Evolutionary conservation across 2,888 invertebrate genomes (phyloP), one percentile per base, ranked within the genome.

Genomic region (Ormyrus labotus): DNA sequence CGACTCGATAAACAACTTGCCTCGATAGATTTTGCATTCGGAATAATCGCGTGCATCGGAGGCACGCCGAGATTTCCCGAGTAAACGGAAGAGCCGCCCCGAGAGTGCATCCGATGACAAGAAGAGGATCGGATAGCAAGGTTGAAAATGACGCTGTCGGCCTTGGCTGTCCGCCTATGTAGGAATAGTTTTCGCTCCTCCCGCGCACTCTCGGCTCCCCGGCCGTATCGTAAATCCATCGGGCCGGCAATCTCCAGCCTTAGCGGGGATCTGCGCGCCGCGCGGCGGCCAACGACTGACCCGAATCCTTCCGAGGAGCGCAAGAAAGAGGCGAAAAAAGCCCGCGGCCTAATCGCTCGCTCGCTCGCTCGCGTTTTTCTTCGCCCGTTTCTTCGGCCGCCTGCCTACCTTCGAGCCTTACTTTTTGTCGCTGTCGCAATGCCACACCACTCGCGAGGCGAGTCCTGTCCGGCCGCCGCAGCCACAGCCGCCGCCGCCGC

Each of bases 331-430:
- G 60, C 55, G 67, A 80, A 75, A 75, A 51, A 34, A 34, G 34
- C 34, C 34, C 34, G 34, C 34, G 58, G 10, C 55, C 72, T 77
- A 71, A 77, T 77, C 76, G 76, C 57, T 11, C 34, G 74, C 79
- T 58, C 51, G 65, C 60, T 34, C 34, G 80, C 76, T 76, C 76
- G 76, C 65, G 76, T 81, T 77, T 80, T 74, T 75, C 34, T 80
- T 75, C n/a, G 80, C 65, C 34, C 80, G 70, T 75, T 71, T 79
- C 69, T 70, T 68, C 69, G 69, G 34, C 34, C 34, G 34, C 34
- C 68, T 48, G 65, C 50, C 50, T 67, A 34, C 67, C 63, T 63
- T 47, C 60, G 4, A n/a, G 34, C 60, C 64, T 34, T 60, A 11
- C 48, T 73, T 73, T 73, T 73, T 73, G 55, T 55, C 71, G 65